Conservation (phyloP, 2,797 vertebrate genomes). For the Gymnocypris eckloni region DNA sequence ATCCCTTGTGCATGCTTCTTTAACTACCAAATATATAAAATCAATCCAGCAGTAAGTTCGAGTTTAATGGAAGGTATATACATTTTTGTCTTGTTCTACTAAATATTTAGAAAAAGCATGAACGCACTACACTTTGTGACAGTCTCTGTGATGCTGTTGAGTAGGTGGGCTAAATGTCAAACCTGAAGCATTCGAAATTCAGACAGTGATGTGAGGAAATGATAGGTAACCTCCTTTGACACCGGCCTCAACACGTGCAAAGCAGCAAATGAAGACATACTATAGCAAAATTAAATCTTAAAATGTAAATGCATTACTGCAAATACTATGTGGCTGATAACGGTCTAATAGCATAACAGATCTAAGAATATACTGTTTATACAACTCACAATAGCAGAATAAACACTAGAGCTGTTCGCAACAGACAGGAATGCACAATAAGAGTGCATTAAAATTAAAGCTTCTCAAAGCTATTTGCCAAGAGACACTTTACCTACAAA, state of each 20-base stretch:
- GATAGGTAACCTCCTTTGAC: constrained; percentile 10
- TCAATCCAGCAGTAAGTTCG: not conserved
- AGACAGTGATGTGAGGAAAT: constrained; percentile 14
- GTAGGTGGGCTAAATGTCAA: constrained; percentile 51
- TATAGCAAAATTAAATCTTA: not conserved
- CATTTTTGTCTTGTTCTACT: not conserved
- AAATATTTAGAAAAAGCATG: not conserved
- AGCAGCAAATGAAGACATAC: not conserved
- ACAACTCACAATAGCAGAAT: constrained; percentile 13
- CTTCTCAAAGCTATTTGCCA: not conserved
- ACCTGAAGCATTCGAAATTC: constrained; percentile 14
- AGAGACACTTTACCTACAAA: not conserved
- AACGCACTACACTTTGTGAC: not conserved
- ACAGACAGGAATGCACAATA: not conserved
- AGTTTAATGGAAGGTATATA: not conserved
- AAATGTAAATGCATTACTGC: not conserved
- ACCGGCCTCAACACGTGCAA: not conserved
- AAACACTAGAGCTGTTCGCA: not conserved
- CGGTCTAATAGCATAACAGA: not conserved
- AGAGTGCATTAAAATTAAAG: not conserved
- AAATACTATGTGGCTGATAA: constrained; percentile 9
- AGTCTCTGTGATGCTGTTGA: not conserved
- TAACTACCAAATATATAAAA: not conserved
- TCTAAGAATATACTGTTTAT: not conserved
- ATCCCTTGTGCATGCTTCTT: not conserved